phyloP scores from a whole-genome alignment of 1,140 invertebrate genomes.

The Musca domestica region DNA sequence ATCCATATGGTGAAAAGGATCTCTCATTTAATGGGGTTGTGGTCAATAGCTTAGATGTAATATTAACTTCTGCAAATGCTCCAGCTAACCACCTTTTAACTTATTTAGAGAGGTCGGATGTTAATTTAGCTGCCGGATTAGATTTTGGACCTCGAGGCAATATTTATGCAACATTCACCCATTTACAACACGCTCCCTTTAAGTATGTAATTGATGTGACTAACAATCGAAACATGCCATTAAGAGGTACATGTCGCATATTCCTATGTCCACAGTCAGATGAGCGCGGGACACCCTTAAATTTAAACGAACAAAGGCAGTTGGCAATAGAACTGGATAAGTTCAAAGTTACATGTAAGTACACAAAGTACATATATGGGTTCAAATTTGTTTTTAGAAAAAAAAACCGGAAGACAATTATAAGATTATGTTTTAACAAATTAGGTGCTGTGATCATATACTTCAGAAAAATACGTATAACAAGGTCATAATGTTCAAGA shows the following conservation, averaged over 20 bases:
- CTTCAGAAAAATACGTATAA: too few species aligned
- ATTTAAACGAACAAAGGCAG: constrained; percentile 57
- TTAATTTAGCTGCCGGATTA: constrained; percentile 62
- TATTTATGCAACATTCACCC: constrained; percentile 62
- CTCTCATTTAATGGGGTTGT: constrained; percentile 50
- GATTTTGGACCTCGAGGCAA: constrained; percentile 59
- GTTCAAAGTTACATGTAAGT: constrained; percentile 58
- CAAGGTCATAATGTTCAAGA: too few species aligned
- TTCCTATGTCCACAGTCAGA: constrained; percentile 62
- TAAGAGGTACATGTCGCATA: constrained; percentile 60
- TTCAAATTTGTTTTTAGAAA: too few species aligned
- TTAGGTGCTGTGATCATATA: too few species aligned
- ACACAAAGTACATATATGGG: too few species aligned
- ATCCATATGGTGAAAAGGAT: constrained; percentile 58
- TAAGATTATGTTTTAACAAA: too few species aligned
- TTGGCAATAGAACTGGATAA: constrained; percentile 63
- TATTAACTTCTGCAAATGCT: constrained; percentile 42
- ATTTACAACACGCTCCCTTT: constrained; percentile 66
- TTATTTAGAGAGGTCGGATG: constrained; percentile 63
- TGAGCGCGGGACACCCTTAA: constrained; percentile 56
- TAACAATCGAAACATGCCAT: constrained; percentile 40
- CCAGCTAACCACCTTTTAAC: constrained; percentile 56
- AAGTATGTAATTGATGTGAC: constrained; percentile 57
- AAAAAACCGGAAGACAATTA: not conserved
- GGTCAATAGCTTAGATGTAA: constrained; percentile 51